These are phyloP conservation scores for Metaphire vulgaris DNA, from an alignment of 1,140 invertebrate species.

Conservation along the genomic window DNA sequence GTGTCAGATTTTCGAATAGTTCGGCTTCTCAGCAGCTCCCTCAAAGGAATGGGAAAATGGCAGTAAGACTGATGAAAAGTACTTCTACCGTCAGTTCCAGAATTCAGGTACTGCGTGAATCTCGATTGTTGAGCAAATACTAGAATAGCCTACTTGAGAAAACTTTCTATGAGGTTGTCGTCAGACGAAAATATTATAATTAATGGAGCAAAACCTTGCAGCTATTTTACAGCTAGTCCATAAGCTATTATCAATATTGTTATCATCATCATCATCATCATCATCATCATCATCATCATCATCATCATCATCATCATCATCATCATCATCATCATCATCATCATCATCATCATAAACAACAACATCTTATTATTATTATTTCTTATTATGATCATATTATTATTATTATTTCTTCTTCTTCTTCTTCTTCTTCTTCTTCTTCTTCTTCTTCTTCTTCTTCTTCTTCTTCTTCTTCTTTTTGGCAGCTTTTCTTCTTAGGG, in stretches of 20 bases:
- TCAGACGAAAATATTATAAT: no score
- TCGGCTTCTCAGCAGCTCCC: not conserved
- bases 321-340: slow-evolving; percentile 45
- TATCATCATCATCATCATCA: slow-evolving; percentile 61
- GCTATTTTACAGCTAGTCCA: slow-evolving; percentile 60
- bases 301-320: slow-evolving; percentile 57
- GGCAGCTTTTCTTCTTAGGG: no score
- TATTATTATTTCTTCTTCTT: no score
- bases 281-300: slow-evolving; percentile 60
- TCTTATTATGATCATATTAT: no score
- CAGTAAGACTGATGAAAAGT: slow-evolving; percentile 36
- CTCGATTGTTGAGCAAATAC: slow-evolving; percentile 61
- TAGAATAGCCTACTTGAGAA: no score
- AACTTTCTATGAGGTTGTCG: no score
- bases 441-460: no score
- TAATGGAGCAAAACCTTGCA: slow-evolving; percentile 60
- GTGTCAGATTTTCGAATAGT: not conserved
- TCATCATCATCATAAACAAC: not conserved
- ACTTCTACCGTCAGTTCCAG: not conserved
- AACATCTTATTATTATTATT: no score
- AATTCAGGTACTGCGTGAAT: slow-evolving; percentile 57
- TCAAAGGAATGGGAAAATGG: slow-evolving; percentile 22
- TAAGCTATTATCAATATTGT: no score
- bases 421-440: no score
- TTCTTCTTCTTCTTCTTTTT: no score